Evolutionary conservation across 2,113 vertebrate genomes (phyloP).

Genomic region (Dromiciops gliroides): DNA sequence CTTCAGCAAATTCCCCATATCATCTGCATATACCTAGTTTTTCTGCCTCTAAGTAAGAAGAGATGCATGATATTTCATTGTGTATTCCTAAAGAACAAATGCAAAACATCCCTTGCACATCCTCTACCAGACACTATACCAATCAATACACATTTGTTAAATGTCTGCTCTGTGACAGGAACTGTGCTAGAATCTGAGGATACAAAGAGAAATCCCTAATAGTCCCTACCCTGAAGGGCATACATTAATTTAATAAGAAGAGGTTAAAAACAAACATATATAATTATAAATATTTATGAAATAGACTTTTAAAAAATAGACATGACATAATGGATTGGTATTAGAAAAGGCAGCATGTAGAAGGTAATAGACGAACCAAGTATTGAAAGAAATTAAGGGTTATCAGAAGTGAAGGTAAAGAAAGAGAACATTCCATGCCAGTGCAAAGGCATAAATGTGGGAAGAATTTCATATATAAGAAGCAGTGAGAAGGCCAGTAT

Average conservation of each 20-base stretch:
- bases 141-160: background rate
- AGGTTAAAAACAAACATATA: background rate
- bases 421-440: background rate
- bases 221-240: accelerated
- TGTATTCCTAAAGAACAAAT: background rate
- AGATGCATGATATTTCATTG: background rate
- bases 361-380: background rate
- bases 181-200: no score
- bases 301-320: background rate
- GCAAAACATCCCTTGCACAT: background rate
- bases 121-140: background rate
- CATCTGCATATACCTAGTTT: background rate
- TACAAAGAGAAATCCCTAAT: background rate
- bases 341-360: background rate
- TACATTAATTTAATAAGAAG: background rate
- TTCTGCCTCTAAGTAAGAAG: background rate
- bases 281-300: background rate
- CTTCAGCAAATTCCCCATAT: background rate
- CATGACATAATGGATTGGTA: background rate
- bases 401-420: background rate
- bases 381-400: background rate
- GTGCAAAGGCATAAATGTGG: background rate
- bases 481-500: background rate
- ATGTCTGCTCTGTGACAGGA: background rate
- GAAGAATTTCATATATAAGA: background rate